Evolutionary conservation across 1,140 invertebrate species (phyloP).

Genomic region (Pseudomyrmex concolor): DNA sequence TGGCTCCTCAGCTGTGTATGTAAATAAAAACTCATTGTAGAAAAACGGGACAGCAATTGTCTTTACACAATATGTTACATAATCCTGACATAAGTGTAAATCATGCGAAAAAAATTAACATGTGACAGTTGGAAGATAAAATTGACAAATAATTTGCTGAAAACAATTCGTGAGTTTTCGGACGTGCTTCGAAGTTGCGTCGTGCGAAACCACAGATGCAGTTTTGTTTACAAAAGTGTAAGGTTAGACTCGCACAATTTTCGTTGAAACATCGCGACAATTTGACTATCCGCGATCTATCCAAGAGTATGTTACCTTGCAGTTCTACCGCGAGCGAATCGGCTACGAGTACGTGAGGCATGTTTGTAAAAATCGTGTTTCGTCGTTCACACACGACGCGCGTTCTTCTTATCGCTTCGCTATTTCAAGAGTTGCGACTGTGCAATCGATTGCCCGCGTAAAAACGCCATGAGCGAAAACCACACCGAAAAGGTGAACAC

Average conservation of each 20-base stretch:
- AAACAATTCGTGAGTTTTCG: neutral
- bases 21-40: slow-evolving; percentile 16
- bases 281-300: slow-evolving; percentile 5
- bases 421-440: neutral
- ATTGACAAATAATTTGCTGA: neutral
- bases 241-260: slow-evolving; percentile 49
- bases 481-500: neutral
- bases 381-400: neutral
- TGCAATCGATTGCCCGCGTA: neutral
- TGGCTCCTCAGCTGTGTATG: slow-evolving; percentile 88
- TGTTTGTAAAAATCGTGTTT: slow-evolving; percentile 62
- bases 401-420: too few species aligned
- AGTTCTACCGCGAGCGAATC: slow-evolving; percentile 81
- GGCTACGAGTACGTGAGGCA: slow-evolving; percentile 82
- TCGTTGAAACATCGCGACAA: neutral
- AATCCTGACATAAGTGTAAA: neutral
- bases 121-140: neutral
- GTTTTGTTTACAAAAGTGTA: slow-evolving; percentile 6
- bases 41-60: neutral
- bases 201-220: neutral
- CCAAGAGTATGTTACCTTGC: slow-evolving; percentile 78
- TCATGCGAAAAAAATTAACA: neutral
- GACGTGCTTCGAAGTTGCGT: neutral
- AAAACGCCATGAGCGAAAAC: slow-evolving; percentile 37
- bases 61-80: slow-evolving; percentile 30